phyloP scores from a whole-genome alignment of 2,113 vertebrate species.

The Embiotoca jacksoni region DNA sequence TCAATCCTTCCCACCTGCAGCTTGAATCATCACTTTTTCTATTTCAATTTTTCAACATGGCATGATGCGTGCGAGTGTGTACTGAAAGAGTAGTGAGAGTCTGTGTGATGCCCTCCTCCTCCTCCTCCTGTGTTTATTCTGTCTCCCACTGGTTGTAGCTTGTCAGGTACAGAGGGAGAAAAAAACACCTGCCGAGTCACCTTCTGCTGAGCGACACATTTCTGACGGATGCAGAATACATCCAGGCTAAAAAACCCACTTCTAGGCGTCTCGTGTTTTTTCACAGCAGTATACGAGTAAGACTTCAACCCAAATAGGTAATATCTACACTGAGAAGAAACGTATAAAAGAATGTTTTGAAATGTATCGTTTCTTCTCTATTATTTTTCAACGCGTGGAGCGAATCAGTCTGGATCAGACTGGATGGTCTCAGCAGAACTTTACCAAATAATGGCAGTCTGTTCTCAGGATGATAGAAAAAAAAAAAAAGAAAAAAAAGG shows the following conservation, averaged over 20 bases:
- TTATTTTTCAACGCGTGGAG: no score
- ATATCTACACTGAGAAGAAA: no score
- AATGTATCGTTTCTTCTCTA: no score
- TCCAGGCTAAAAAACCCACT: slow-evolving; percentile 13
- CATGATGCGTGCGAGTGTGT: neutral
- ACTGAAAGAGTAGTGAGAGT: neutral
- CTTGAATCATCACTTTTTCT: slow-evolving; percentile 1
- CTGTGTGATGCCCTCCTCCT: slow-evolving; percentile 4
- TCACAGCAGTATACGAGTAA: slow-evolving; percentile 6
- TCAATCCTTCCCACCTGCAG: slow-evolving; percentile 20
- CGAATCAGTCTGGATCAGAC: no score
- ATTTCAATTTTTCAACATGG: neutral
- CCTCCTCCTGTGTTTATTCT: slow-evolving; percentile 37
- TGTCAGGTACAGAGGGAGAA: slow-evolving; percentile 58
- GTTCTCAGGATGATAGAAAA: no score
- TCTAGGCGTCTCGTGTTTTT: slow-evolving; percentile 2
- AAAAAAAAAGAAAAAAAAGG: no score
- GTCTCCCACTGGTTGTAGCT: slow-evolving; percentile 46
- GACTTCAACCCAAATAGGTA: neutral
- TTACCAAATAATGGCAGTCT: neutral
- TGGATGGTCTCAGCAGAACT: no score
- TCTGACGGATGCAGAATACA: slow-evolving; percentile 37
- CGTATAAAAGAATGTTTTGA: no score
- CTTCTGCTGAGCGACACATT: slow-evolving; percentile 47
- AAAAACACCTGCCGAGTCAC: slow-evolving; percentile 44